phyloP scores from a whole-genome alignment of 2,113 vertebrate genomes.

The Cercopithecus mona region DNA sequence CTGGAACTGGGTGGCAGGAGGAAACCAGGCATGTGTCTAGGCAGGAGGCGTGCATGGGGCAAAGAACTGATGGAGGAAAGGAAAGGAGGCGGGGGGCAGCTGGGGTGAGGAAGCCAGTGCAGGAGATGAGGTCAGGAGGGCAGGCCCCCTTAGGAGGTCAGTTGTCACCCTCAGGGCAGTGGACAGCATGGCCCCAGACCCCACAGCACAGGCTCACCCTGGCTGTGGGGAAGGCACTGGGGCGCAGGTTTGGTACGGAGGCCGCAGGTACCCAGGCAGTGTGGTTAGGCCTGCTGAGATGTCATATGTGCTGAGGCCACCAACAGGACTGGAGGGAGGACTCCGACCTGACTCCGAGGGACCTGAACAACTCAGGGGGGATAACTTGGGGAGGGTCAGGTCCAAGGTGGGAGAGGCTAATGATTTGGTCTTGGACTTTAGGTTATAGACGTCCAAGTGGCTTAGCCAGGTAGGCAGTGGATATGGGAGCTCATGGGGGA shows the following conservation, averaged over 20 bases:
- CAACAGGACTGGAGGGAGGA: too few species aligned
- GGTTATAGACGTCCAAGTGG: neutral
- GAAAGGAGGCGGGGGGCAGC: too few species aligned
- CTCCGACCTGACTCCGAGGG: too few species aligned
- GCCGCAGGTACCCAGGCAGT: neutral
- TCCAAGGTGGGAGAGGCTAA: neutral
- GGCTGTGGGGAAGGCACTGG: neutral
- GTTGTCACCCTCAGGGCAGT: neutral
- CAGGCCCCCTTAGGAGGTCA: accelerated
- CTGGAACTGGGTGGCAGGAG: neutral
- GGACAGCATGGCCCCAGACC: neutral
- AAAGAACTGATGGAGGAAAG: neutral
- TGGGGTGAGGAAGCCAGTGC: neutral
- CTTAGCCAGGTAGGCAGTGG: neutral
- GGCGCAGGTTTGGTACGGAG: neutral
- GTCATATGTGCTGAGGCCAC: too few species aligned
- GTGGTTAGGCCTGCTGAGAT: neutral
- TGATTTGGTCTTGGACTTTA: neutral
- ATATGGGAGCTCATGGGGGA: neutral
- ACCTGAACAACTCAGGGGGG: neutral
- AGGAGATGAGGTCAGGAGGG: neutral
- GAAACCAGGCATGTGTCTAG: neutral
- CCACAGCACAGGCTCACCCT: neutral
- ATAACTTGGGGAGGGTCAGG: neutral
- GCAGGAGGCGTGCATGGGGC: neutral